Evolutionary conservation across 2,113 vertebrate genomes (phyloP), one percentile per base, ranked within the genome.

Genomic region (Arvicanthis niloticus): DNA sequence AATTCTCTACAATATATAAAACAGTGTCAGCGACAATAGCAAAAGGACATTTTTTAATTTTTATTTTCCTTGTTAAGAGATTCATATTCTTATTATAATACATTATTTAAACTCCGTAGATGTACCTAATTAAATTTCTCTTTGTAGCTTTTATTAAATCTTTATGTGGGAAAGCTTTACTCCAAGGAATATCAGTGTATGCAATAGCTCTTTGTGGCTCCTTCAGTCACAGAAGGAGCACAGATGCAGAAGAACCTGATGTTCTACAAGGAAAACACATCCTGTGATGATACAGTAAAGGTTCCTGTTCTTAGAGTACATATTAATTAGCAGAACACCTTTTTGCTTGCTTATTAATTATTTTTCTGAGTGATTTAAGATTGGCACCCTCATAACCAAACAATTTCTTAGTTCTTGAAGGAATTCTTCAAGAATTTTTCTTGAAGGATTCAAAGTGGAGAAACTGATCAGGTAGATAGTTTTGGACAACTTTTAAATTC

Each of bases 341-440:
- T 95, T 60, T 51, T 45, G 10, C 53, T 97, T 96, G 51, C 34
- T 87, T 95, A 92, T 85, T n/a, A 75, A 70, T 70, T 68, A 94
- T 0, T 24, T 31, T 60, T 42, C 15, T 42, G 13, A 70, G 0
- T 60, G 13, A 7, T 26, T 58, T 89, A 78, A 72, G 4, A 88
- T 51, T 42, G 29, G 1, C 22, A 89, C 93, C 17, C 62, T 17
- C 58, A 26, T 81, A 11, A 95, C 53, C 22, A 86, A 31, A 0
- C 29, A 5, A 29, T 82, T 85, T 68, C 82, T 60, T 68, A 65
- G 10, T 93, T 82, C 29, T 67, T 68, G 48, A 68, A 80, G 11
- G 13, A 53, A 31, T 5, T 67, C 29, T 67, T 67, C 29, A 67
- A 31, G 65, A 67, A 31, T 8, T 67, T 67, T 93, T 82, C 34